Evolutionary conservation across 2,797 vertebrate species (phyloP), one percentile per base, ranked within the genome.

Genomic region (Notoglanidium macrostoma): DNA sequence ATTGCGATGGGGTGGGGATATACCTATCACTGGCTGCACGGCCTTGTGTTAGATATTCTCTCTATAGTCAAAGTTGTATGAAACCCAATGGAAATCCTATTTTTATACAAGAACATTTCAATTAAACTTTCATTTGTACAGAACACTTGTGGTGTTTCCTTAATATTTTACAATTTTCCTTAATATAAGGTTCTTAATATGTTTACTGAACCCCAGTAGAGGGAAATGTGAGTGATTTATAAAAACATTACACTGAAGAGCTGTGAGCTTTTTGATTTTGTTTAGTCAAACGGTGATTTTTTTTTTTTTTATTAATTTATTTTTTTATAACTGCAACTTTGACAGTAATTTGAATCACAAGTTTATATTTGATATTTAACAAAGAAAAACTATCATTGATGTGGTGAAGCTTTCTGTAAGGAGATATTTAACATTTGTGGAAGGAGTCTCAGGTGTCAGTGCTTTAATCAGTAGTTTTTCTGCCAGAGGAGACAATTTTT

Each of bases 31-130:
- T 93, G 94, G 92, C 95, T 94, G 94, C 95, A 94, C 94, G 95
- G 94, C 94, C 91, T 94, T 94, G 92, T 93, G 92, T 93, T 94
- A 92, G 90, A 95, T 94, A 93, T 92, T 92, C 70, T 92, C 94
- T 93, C 93, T 93, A 93, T 94, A 94, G 94, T 96, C 96, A 67
- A 92, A 96, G 94, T 95, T 94, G 96, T 96, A 96, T 96, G 95
- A 97, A 94, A 96, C 92, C 92, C 93, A 97, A 97, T 97, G 96
- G 95, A 98, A 96, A 97, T 96, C 95, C 94, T 98, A 98, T 99
- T 98, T 99, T 96, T 98, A 97, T 96, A 99, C 98, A 97, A 83
- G 96, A 96, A 96, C 95, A 95, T 97, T 98, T 98, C 95, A 97
- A 98, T 98, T 98, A 99, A 98, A 98, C 90, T 94, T 94, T 94